Evolutionary conservation across 1,140 invertebrate species (phyloP).

Genomic region (Caenorhabditis tropicalis): DNA sequence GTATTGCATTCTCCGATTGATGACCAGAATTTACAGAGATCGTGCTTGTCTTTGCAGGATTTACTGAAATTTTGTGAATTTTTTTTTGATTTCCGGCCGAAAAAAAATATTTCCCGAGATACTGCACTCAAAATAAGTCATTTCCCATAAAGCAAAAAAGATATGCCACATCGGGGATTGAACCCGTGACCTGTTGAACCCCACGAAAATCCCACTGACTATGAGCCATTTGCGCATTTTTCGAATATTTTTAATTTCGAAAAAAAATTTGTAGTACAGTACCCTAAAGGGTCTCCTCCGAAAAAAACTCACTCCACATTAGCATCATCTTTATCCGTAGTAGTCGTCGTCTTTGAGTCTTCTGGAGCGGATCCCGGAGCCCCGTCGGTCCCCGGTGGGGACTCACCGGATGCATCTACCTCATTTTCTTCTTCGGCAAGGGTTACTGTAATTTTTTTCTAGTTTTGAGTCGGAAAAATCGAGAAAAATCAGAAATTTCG

Average conservation of each 20-base stretch:
- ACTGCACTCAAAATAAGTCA: too few relatives aligned
- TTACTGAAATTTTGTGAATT: neutral
- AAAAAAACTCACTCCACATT: neutral
- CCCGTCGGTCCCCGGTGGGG: neutral
- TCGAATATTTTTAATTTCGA: too few relatives aligned
- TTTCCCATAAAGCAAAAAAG: too few relatives aligned
- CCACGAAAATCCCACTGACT: too few relatives aligned
- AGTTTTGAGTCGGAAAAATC: too few relatives aligned
- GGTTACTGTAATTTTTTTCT: neutral
- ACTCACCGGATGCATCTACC: neutral
- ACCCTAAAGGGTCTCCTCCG: too few relatives aligned
- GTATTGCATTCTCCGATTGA: conserved; percentile 68
- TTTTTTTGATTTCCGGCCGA: neutral
- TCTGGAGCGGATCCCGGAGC: neutral
- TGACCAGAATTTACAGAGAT: conserved; percentile 71
- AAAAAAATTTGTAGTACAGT: too few relatives aligned
- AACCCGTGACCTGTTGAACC: too few relatives aligned
- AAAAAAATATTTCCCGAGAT: too few relatives aligned
- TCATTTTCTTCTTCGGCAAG: conserved; percentile 13
- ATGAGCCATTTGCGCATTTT: too few relatives aligned
- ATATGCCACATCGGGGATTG: too few relatives aligned
- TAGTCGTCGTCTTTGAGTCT: neutral
- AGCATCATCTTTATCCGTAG: neutral
- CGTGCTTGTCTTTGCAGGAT: conserved; percentile 63
- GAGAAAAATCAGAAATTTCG: too few relatives aligned